These are phyloP conservation scores for Xylota sylvarum DNA, from an alignment of 2,888 invertebrate genomes.

Conservation along the genomic window DNA sequence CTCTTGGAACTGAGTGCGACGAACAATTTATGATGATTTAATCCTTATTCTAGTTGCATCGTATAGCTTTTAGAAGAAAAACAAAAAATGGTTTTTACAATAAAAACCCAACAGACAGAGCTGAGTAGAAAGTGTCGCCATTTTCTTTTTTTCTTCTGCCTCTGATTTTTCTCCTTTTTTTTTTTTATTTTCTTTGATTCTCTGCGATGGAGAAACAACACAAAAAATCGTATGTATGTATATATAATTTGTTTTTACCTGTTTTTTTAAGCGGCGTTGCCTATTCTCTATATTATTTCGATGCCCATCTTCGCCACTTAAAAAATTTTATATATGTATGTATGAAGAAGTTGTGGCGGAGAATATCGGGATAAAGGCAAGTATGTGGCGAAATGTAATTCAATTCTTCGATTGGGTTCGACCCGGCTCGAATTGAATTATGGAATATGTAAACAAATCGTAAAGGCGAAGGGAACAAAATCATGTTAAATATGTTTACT, in stretches of 20 bases:
- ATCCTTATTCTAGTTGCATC: background rate
- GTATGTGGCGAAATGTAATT: conserved; percentile 12
- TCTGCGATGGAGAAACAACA: conserved; percentile 43
- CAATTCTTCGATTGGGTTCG: background rate
- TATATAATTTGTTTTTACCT: conserved; percentile 69
- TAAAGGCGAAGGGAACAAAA: conserved; percentile 32
- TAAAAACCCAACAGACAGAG: conserved; percentile 18
- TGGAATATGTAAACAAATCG: conserved; percentile 67
- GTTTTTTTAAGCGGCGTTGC: conserved; percentile 75
- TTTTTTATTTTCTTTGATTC: conserved; percentile 27
- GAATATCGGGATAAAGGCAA: conserved; percentile 20
- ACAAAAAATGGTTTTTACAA: background rate
- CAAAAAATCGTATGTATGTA: conserved; percentile 43
- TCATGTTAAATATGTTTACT: conserved; percentile 51
- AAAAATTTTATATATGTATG: conserved; percentile 9
- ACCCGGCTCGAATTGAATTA: background rate
- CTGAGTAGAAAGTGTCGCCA: conserved; percentile 72
- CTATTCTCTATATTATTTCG: conserved; percentile 52
- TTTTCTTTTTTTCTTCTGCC: conserved; percentile 57
- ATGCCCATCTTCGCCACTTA: conserved; percentile 49
- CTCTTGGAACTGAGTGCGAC: background rate
- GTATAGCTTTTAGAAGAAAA: background rate
- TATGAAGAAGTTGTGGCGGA: background rate
- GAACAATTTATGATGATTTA: background rate
- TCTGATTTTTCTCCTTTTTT: conserved; percentile 56